These are phyloP conservation scores for Orchestia grillus DNA, from an alignment of 1,140 invertebrate genomes.

Conservation along the genomic window DNA sequence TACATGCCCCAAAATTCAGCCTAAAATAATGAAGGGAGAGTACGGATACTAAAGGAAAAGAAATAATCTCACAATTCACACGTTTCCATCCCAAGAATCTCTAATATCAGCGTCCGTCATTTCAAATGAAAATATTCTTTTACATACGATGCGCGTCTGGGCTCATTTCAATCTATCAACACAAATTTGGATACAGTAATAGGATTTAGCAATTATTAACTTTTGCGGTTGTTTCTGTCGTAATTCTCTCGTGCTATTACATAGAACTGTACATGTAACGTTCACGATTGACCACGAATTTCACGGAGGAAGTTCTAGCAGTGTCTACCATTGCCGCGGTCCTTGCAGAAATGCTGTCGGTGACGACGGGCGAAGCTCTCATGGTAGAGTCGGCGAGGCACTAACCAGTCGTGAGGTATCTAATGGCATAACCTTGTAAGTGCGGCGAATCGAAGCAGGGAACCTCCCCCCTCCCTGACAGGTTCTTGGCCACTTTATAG, in stretches of 20 bases:
- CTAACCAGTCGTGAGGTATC: conserved; percentile 14
- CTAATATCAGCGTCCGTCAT: neutral
- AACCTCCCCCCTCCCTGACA: neutral
- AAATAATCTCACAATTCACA: neutral
- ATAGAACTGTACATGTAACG: neutral
- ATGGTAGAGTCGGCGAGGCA: neutral
- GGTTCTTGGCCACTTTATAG: conserved; percentile 36
- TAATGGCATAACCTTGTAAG: conserved; percentile 55
- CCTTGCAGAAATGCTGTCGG: neutral
- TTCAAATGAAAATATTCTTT: neutral
- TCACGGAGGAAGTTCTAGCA: neutral
- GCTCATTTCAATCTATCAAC: too few relatives aligned
- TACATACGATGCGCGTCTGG: too few relatives aligned
- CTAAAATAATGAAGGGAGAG: neutral
- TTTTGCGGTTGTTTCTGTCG: neutral
- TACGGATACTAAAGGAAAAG: neutral
- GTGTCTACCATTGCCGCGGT: neutral
- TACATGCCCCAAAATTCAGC: neutral
- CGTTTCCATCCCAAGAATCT: neutral
- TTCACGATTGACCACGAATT: neutral
- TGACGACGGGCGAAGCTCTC: conserved; percentile 1
- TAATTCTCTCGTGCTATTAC: neutral
- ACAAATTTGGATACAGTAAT: too few relatives aligned
- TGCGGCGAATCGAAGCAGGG: conserved; percentile 42
- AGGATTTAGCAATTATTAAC: too few relatives aligned